Conservation (phyloP, 53 echinoderm and acorn worm species). For the Mesocentrotus franciscanus region DNA sequence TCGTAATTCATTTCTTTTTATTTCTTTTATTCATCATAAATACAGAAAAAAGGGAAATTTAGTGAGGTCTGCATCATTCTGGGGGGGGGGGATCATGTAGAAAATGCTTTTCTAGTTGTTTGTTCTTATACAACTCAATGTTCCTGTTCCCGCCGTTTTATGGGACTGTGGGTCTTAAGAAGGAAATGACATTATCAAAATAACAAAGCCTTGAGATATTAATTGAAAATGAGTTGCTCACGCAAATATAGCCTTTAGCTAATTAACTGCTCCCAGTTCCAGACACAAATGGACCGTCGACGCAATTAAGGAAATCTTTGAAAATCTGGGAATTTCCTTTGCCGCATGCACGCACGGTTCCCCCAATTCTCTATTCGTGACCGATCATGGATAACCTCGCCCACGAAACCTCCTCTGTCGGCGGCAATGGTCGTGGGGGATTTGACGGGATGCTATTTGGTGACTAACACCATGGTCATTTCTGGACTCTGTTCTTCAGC, state of each 20-base stretch:
- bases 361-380: not conserved
- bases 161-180: too few relatives aligned
- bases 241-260: not conserved
- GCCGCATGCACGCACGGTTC: slow-evolving; percentile 10
- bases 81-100: too few relatives aligned
- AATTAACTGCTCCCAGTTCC: not conserved
- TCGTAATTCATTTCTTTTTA: too few relatives aligned
- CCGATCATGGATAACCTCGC: slow-evolving; percentile 31
- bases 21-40: too few relatives aligned
- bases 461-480: slow-evolving; percentile 39
- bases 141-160: too few relatives aligned
- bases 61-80: too few relatives aligned
- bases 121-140: too few relatives aligned
- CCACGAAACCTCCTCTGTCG: slow-evolving; percentile 50
- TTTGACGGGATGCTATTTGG: slow-evolving; percentile 34
- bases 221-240: not conserved
- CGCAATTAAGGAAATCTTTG: slow-evolving; percentile 36
- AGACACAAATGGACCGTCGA: slow-evolving; percentile 9
- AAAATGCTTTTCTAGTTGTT: too few relatives aligned
- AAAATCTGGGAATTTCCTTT: slow-evolving; percentile 1
- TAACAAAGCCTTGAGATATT: not conserved
- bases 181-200: not conserved
- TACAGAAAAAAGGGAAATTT: too few relatives aligned
- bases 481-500: not conserved
- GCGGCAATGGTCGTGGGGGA: not conserved